Base-by-base conservation (phyloP, 2,888 invertebrate genomes). In the Acleris cristana region DNA sequence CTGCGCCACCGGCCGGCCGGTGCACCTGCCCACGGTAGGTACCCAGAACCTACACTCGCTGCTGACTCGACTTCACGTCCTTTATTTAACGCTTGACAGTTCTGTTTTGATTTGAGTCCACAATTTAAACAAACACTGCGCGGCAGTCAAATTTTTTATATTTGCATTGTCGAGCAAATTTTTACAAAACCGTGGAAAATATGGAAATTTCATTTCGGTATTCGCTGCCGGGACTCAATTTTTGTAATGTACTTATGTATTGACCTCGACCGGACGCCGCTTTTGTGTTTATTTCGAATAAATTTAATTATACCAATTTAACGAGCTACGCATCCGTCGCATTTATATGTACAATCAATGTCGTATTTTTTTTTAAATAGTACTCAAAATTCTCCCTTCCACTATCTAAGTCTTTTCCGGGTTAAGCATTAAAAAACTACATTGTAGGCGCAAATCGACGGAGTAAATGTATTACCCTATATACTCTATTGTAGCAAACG, bases 281-380 rank as follows among this genome's bases (percentile, higher is more conserved):
- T 90, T 87, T 79, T 59, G 69, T 70, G 56, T 70, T 71, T 70
- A 69, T 72, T 65, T 57, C 63, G 48, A 63, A 58, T 40, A 40
- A 58, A 67, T 67, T 62, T 57, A 19, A 58, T 64, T 64, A 67
- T 58, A 57, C 58, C 67, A 67, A 67, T 63, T 58, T 54, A 71
- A 73, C 74, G 76, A 78, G 78, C 75, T 78, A 90, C 92, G 91
- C 90, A 88, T 90, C 92, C 92, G 92, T 92, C 92, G 92, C 92
- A 89, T 85, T 71, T 74, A 72, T 71, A 71, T 71, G 21, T 66
- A 72, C 56, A 71, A 71, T 73, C 63, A 62, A 65, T 64, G 68
- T 63, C 58, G 53, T 62, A 23, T 51, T 23, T 23, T 26, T 62
- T n/a, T 58, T 62, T 53, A 2, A 54, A 40, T 30, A 54, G 34